Evolutionary conservation across 1,140 invertebrate genomes (phyloP).

Genomic region (Hypothenemus hampei): DNA sequence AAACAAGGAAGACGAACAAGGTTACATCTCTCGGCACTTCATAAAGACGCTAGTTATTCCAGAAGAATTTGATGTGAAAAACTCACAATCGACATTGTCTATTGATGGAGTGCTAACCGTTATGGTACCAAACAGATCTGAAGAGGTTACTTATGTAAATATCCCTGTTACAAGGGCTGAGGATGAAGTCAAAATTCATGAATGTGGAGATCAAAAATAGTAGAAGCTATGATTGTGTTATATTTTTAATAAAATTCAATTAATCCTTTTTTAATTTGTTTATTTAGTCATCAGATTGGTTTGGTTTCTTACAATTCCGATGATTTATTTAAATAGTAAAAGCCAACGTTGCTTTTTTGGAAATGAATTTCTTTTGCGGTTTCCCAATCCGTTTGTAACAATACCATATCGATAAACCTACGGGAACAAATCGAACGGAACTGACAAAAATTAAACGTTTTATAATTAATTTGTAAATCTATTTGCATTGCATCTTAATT

Average conservation of each 20-base stretch:
- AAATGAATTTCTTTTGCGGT: not conserved
- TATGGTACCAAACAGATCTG: constrained; percentile 49
- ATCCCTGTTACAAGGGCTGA: not conserved
- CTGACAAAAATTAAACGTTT: not conserved
- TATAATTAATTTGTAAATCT: constrained; percentile 11
- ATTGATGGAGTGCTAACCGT: constrained; percentile 70
- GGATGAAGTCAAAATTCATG: not conserved
- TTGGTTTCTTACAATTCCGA: not conserved
- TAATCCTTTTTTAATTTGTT: too few species aligned
- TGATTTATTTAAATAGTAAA: not conserved
- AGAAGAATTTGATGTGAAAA: constrained; percentile 58
- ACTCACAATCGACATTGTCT: constrained; percentile 61
- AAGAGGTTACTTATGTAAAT: constrained; percentile 3
- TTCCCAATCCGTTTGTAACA: not conserved
- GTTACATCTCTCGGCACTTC: constrained; percentile 55
- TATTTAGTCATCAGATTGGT: not conserved
- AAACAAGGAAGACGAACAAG: not conserved
- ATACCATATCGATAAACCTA: constrained; percentile 17
- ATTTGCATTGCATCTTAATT: constrained; percentile 14
- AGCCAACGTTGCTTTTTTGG: constrained; percentile 16
- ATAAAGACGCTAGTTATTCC: constrained; percentile 63
- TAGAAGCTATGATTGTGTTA: not conserved
- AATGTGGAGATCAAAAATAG: not conserved
- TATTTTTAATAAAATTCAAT: not conserved
- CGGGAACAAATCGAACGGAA: not conserved